A percentile compares a stretch with the other conserved stretches of the same genome.
These are phyloP conservation scores for Leptinotarsa haldemani DNA, from an alignment of 2,888 invertebrate genomes.

Conservation along the genomic window DNA sequence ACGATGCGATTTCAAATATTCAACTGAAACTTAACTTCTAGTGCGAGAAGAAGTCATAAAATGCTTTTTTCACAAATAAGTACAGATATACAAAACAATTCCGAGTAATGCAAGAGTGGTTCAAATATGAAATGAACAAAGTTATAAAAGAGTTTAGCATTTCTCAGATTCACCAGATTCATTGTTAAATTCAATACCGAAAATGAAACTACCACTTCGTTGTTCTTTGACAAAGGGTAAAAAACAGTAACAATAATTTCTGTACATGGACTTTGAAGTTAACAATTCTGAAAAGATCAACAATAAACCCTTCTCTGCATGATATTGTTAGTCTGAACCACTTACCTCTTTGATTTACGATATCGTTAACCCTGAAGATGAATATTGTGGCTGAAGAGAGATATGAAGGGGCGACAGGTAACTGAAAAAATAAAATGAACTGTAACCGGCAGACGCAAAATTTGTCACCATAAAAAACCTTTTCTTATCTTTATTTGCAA, in stretches of 20 bases:
- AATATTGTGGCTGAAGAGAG: conserved; percentile 44
- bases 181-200: background rate
- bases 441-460: conserved; percentile 37
- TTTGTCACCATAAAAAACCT: conserved; percentile 35
- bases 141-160: background rate
- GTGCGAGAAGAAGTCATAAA: too few relatives aligned
- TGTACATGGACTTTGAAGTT: background rate
- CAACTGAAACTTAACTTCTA: too few relatives aligned
- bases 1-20: too few relatives aligned
- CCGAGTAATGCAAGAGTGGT: background rate
- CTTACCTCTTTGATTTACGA: conserved; percentile 43
- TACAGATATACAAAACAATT: background rate
- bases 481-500: conserved; percentile 38
- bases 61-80: too few relatives aligned
- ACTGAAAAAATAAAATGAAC: conserved; percentile 46
- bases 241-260: background rate
- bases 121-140: background rate
- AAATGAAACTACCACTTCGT: background rate
- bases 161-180: too few relatives aligned
- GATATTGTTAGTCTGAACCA: conserved; percentile 10
- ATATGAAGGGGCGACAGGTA: conserved; percentile 47
- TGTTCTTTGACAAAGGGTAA: background rate
- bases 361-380: conserved; percentile 37
- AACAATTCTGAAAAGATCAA: background rate
- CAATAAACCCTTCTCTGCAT: conserved; percentile 6